phyloP scores from a whole-genome alignment of 2,797 vertebrate genomes.

The Trachurus trachurus region DNA sequence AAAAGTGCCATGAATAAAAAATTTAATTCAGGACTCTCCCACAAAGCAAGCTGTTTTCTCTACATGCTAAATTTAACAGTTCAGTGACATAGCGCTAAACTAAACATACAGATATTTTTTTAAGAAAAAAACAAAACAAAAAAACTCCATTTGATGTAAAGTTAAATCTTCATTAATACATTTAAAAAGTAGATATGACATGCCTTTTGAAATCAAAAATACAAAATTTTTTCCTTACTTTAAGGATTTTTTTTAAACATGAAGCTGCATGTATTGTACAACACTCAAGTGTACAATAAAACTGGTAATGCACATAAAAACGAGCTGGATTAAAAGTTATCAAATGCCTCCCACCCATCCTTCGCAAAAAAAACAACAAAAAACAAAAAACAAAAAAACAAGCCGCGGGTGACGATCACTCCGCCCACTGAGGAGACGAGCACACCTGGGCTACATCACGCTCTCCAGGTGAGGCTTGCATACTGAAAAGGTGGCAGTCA shows the following conservation, averaged over 20 bases:
- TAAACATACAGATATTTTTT: conserved; percentile 92
- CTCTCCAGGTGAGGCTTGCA: conserved; percentile 62
- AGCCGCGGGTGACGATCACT: conserved; percentile 90
- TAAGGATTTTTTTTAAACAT: conserved; percentile 94
- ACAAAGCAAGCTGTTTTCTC: conserved; percentile 94
- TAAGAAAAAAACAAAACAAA: conserved; percentile 85
- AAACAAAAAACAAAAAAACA: conserved; percentile 48
- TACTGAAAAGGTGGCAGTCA: conserved; percentile 62
- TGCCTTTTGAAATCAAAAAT: conserved; percentile 98
- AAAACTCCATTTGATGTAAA: conserved; percentile 96
- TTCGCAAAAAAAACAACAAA: conserved; percentile 49
- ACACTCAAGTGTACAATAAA: conserved; percentile 95
- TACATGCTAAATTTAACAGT: conserved; percentile 96
- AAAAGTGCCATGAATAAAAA: conserved; percentile 93
- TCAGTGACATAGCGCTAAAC: conserved; percentile 95
- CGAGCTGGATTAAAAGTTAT: conserved; percentile 92
- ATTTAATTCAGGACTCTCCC: conserved; percentile 93
- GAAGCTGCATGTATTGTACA: conserved; percentile 98
- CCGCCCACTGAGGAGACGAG: conserved; percentile 35
- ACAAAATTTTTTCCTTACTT: conserved; percentile 98
- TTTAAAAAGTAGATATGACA: conserved; percentile 98
- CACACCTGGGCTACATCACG: conserved; percentile 26
- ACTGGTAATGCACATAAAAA: conserved; percentile 98
- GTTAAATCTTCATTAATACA: conserved; percentile 99
- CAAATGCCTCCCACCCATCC: conserved; percentile 85